A percentile compares a stretch with the other conserved stretches of the same genome.
Evolutionary conservation across 1,140 invertebrate species (phyloP).

Genomic region (Drosophila yakuba): DNA sequence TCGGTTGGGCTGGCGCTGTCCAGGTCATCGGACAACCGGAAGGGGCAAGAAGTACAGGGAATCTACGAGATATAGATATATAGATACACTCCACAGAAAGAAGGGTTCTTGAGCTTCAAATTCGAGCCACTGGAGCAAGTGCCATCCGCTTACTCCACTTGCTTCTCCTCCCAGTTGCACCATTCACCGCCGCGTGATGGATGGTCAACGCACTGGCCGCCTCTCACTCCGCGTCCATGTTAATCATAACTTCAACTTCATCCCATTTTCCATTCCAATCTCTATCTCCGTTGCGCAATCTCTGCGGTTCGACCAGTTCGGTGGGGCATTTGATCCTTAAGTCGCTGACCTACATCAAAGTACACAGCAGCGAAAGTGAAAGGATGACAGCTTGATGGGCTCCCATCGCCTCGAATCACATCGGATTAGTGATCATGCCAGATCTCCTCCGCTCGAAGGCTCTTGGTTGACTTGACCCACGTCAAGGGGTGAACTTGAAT

Average conservation of each 20-base stretch:
- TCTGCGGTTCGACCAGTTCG: constrained; percentile 28
- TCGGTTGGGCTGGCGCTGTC: too few relatives aligned
- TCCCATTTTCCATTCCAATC: constrained; percentile 33
- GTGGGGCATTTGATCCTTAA: constrained; percentile 49
- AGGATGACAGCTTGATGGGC: constrained; percentile 49
- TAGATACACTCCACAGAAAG: too few relatives aligned
- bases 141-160: neutral
- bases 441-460: constrained; percentile 8
- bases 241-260: constrained; percentile 23
- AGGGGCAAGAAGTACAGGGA: too few relatives aligned
- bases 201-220: constrained; percentile 29
- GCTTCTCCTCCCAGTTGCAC: neutral
- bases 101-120: too few relatives aligned
- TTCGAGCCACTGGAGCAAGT: neutral
- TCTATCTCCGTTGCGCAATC: constrained; percentile 33
- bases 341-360: constrained; percentile 54
- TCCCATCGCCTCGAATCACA: constrained; percentile 5
- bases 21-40: too few relatives aligned
- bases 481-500: constrained; percentile 29
- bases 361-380: constrained; percentile 44
- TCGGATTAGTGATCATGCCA: constrained; percentile 12
- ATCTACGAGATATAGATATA: too few relatives aligned
- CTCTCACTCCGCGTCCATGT: constrained; percentile 2
- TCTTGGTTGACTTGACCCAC: constrained; percentile 19
- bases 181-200: constrained; percentile 29